Conservation (phyloP, 2,888 invertebrate genomes). For the Lucinisca nassula region DNA sequence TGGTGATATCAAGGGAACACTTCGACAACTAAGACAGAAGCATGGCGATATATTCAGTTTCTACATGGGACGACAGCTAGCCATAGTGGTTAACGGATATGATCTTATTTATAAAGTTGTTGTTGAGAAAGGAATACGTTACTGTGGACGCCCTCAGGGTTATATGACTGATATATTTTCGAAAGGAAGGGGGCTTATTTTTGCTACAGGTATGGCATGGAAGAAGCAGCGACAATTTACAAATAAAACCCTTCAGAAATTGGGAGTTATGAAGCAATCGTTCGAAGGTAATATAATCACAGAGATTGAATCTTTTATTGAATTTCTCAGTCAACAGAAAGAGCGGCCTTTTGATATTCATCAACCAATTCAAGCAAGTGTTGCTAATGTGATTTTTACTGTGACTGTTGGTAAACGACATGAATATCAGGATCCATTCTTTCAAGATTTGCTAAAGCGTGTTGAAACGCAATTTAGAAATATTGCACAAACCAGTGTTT, state of each 20-base stretch:
- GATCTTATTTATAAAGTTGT: not conserved
- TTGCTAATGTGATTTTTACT: not conserved
- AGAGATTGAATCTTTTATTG: not conserved
- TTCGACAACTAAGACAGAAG: not conserved
- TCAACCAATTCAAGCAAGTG: not conserved
- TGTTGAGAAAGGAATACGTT: not conserved
- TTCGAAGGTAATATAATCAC: not conserved
- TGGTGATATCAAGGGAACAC: not conserved
- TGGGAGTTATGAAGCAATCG: not conserved
- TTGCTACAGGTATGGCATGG: not conserved
- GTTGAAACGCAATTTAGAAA: not conserved
- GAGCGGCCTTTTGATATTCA: not conserved
- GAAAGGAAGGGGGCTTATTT: not conserved
- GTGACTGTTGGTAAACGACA: not conserved
- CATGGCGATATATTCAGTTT: not conserved
- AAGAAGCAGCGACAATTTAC: not conserved
- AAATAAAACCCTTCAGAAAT: not conserved
- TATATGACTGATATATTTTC: not conserved
- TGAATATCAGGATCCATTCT: not conserved
- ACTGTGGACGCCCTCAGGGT: not conserved
- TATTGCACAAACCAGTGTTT: not conserved
- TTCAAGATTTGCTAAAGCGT: not conserved
- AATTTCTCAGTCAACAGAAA: not conserved
- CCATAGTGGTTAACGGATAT: not conserved
- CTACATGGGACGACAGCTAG: not conserved